Conservation (phyloP, 2,113 vertebrate genomes). For the Craseonycteris thonglongyai region DNA sequence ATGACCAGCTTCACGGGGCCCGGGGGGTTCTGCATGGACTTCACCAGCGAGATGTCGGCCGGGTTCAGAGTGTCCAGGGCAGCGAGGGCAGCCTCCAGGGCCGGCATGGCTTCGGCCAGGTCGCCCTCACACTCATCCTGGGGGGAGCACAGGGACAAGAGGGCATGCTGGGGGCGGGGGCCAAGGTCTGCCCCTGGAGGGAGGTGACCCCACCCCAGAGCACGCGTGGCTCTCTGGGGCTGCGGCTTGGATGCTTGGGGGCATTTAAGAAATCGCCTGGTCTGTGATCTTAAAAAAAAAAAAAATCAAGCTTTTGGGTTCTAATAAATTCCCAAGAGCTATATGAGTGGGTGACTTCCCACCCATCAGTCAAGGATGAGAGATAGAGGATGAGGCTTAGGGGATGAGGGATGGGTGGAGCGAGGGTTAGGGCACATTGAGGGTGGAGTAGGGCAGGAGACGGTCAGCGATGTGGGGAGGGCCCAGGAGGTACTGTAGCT, state of each 20-base stretch:
- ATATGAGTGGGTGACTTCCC: background rate
- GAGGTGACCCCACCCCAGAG: too few species aligned
- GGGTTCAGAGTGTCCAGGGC: conserved; percentile 93
- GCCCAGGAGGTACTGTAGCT: background rate
- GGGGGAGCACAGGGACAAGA: background rate
- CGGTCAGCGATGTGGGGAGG: background rate
- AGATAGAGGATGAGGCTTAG: background rate
- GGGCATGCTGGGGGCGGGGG: too few species aligned
- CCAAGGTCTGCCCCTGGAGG: too few species aligned
- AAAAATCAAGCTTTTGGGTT: background rate
- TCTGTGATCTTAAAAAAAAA: background rate
- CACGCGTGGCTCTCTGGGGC: fast-evolving
- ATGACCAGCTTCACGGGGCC: conserved; percentile 91
- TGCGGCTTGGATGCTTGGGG: background rate
- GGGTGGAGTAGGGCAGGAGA: background rate
- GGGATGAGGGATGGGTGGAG: background rate
- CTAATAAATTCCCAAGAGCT: background rate
- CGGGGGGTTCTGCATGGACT: conserved; percentile 94
- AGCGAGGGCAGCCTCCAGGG: conserved; percentile 85
- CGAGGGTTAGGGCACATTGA: background rate
- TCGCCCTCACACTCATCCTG: conserved; percentile 94
- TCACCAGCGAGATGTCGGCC: conserved; percentile 90
- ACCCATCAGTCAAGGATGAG: background rate
- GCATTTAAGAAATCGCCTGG: background rate
- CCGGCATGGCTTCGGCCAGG: conserved; percentile 92